Base-by-base conservation (phyloP, 1,140 invertebrate species). In the Vollenhovia emeryi region DNA sequence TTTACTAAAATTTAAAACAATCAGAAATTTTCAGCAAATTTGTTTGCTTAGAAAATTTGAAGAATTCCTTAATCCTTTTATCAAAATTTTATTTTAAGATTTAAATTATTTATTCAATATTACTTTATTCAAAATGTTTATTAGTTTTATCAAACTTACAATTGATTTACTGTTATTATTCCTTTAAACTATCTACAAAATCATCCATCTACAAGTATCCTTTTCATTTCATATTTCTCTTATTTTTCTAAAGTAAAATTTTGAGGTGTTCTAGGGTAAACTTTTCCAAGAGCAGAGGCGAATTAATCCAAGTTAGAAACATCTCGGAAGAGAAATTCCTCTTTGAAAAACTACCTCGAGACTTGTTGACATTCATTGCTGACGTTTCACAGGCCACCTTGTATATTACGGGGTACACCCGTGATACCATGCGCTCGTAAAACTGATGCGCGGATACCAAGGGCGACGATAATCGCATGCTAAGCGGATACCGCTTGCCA, bases 401-500 rank as follows among this genome's bases (percentile, higher is more conserved):
- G 21, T 79, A 27, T 36, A 69, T n/a, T n/a, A n/a, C n/a, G n/a
- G n/a, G n/a, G n/a, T n/a, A n/a, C n/a, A 69, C 15, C 40, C 48
- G 27, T 24, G 40, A 21, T 62, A 43, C 3, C 7, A 30, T 3
- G 30, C 43, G 27, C 27, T 50, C 1, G 30, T 18, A 66, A 33
- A 50, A 79, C 45, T 0, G 27, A 27, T 9, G 30, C 7, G 27
- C 1, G n/a, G 3, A 11, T 33, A 48, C 7, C 21, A 69, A 79
- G 60, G 8, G n/a, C 30, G 30, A 66, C 50, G 60, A 62, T 78
- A 78, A 66, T 79, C 43, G 48, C 59, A 50, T 43, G 57, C 43
- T 64, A 78, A 55, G 52, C 73, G 55, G 11, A 76, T 76, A 52
- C 24, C 15, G 24, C 33, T 80, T 7, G 76, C 15, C 64, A 21